Evolutionary conservation across 2,797 vertebrate genomes (phyloP), one percentile per base, ranked within the genome.

Genomic region (Periparus ater): DNA sequence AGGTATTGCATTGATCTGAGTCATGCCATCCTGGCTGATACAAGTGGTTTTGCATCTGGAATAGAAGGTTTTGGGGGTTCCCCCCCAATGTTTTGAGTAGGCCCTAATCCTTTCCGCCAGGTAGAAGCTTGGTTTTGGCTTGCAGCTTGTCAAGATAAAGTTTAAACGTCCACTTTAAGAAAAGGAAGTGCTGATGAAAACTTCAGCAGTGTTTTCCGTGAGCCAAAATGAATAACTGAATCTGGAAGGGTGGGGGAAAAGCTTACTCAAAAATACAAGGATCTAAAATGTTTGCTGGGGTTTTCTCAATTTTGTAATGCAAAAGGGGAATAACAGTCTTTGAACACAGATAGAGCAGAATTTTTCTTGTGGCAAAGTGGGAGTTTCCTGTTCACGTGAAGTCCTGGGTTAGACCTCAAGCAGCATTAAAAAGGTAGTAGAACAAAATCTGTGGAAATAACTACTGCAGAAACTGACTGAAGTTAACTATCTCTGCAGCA

Each of bases 311-410:
- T 81, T 90, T 70, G 67, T 50, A 63, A 48, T 32, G 57, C 32
- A 26, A 21, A 88, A 96, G 96, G 95, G 95, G 89, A 97, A 96
- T 78, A 93, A 94, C 89, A 71, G 13, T 30, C 19, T 88, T 63
- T 66, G 73, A 88, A 60, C 15, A 90, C 85, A 88, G 40, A 88
- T 50, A 71, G 62, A 26, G 42, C 0, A 54, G 94, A 82, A 92
- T 73, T 95, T 93, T 95, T 92, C 60, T 85, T 91, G 91, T 58
- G 80, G 83, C 71, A 36, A 84, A 57, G 22, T 55, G 67, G 91
- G 85, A 91, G 27, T 91, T 97, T 91, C 70, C 73, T 26, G 2
- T 25, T 50, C 84, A 32, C 1, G 5, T 81, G 73, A 89, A 94
- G 58, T 83, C 27, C 27, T 61, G 27, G 13, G 21, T 58, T 77